Evolutionary conservation across 2,888 invertebrate genomes (phyloP), one percentile per base, ranked within the genome.

Genomic region (Marasmarcha lunaedactyla): DNA sequence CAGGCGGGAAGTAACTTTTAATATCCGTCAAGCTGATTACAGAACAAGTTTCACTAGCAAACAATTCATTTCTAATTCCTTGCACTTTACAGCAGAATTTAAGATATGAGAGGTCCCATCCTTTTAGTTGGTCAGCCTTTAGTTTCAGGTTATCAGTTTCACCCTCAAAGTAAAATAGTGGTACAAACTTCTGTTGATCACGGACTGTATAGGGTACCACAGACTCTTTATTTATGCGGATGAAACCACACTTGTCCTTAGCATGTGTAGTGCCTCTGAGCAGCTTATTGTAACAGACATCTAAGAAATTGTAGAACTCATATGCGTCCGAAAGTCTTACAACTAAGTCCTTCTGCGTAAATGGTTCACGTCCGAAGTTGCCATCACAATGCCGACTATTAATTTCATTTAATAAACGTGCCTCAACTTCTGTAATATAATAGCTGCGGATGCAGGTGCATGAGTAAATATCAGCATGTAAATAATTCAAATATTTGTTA

Each of bases 1-100:
- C 93, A 6, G 92, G 92, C 0, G 94, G 94, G 57, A 95, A 95
- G 63, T 95, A 95, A 66, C 92, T 92, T 65, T 93, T 93, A 54
- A 95, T 94, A 72, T 95, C 95, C 33, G 91, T 89, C 52, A 95
- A 85, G 83, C 94, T 94, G 44, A 95, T 95, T 56, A 95, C 95
- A 40, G 92, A 91, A 71, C 95, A 95, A 7, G 93, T 92, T 62
- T 95, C 94, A 84, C 93, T 93, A 13, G 94, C 93, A 73, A 95
- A 95, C 43, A 95, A 74, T 79, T 95, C 95, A 62, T 94, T 95
- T 48, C 95, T 85, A 52, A 95, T 95, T 38, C 95, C 95, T 74
- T 95, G 95, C 49, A 96, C 95, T 78, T 95, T 95, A 74, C 95
- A 95, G 76, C 95, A 95, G 71, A 96, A 95, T 73, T 95, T 95